These are phyloP conservation scores for Mamestra brassicae DNA, from an alignment of 2,888 invertebrate species.

Conservation along the genomic window DNA sequence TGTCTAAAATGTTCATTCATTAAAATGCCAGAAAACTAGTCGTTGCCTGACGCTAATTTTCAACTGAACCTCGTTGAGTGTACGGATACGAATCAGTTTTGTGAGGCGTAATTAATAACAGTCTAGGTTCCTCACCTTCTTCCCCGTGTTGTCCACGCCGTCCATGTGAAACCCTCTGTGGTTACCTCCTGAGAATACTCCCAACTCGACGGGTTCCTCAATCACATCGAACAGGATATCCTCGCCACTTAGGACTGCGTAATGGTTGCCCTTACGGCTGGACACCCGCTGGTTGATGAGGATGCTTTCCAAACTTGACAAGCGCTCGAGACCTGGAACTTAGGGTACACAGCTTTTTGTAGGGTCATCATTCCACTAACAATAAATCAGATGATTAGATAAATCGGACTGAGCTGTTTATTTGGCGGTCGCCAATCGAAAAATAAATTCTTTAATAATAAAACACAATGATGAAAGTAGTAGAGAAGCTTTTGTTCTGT, in stretches of 20 bases:
- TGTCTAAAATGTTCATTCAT: too few species aligned
- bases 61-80: too few species aligned
- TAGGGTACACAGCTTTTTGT: neutral
- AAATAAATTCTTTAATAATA: too few species aligned
- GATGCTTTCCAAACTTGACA: slow-evolving; percentile 3
- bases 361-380: neutral
- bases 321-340: slow-evolving; percentile 1
- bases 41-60: too few species aligned
- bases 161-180: neutral
- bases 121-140: neutral
- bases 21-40: too few species aligned
- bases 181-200: neutral
- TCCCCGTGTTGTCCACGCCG: neutral
- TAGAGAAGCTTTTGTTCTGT: too few species aligned
- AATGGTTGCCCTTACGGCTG: neutral
- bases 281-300: neutral
- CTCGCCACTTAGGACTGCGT: slow-evolving; percentile 1
- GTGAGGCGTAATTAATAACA: too few species aligned
- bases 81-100: too few species aligned
- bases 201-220: neutral
- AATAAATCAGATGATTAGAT: neutral
- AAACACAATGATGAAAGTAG: too few species aligned
- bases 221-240: neutral
- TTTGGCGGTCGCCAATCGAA: neutral
- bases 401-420: neutral